Percentiles rank a stretch among this genome's conserved stretches.
Conservation (phyloP, 1,140 invertebrate genomes). For the Sinonovacula constricta region DNA sequence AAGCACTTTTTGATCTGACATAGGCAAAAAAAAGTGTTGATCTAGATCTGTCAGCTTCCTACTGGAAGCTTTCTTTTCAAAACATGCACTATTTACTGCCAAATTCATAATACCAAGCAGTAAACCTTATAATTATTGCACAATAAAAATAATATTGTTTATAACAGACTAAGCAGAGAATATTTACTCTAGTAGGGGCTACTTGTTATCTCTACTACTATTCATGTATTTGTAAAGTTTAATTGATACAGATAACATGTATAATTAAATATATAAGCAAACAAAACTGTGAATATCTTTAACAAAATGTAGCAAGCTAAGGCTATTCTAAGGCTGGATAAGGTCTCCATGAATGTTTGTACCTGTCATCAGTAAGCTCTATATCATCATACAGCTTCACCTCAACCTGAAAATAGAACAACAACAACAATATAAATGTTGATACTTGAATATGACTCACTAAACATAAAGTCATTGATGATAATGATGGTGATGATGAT, state of each 20-base stretch:
- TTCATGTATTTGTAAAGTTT: slow-evolving; percentile 3
- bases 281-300: slow-evolving; percentile 11
- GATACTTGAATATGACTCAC: too few species aligned
- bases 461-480: too few species aligned
- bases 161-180: neutral
- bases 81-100: too few species aligned
- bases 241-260: too few species aligned
- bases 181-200: neutral
- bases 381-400: slow-evolving; percentile 51
- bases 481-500: too few species aligned
- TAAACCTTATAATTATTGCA: neutral
- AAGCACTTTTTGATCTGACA: neutral
- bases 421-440: too few species aligned
- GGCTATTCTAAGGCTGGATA: neutral
- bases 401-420: slow-evolving; percentile 39
- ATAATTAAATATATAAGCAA: neutral
- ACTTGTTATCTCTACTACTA: slow-evolving; percentile 7
- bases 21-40: neutral
- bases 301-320: neutral
- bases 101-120: neutral
- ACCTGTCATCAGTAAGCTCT: slow-evolving; percentile 32
- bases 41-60: too few species aligned
- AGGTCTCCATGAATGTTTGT: neutral
- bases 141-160: neutral
- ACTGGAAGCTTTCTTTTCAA: too few species aligned